A percentile compares a stretch with the other conserved stretches of the same genome.
phyloP scores from a whole-genome alignment of 2,888 invertebrate species.

The Xanthia icteritia region DNA sequence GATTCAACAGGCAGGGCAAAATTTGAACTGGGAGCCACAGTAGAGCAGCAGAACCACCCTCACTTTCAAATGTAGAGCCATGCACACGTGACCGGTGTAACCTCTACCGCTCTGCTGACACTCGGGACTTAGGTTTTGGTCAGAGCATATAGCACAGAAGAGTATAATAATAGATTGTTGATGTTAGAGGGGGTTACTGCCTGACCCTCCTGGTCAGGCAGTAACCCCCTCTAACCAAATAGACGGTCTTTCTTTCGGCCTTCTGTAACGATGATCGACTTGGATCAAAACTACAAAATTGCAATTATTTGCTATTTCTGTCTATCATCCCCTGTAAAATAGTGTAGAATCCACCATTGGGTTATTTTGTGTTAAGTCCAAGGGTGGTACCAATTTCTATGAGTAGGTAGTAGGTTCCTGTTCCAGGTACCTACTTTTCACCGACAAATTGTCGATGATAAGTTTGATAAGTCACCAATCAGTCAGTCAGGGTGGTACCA shows the following conservation, averaged over 20 bases:
- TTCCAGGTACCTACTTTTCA: not conserved
- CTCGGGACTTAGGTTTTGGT: not conserved
- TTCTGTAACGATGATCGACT: not conserved
- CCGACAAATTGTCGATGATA: not conserved
- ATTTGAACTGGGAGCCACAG: not conserved
- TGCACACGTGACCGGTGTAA: not conserved
- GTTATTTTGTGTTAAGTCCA: not conserved
- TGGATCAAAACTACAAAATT: not conserved
- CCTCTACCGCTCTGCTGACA: too few relatives aligned
- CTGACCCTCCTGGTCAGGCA: too few relatives aligned
- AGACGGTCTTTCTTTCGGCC: too few relatives aligned
- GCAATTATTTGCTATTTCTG: not conserved
- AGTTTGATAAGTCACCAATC: too few relatives aligned
- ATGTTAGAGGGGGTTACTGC: too few relatives aligned
- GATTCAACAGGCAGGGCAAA: not conserved
- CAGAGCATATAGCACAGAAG: too few relatives aligned
- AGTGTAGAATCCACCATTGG: not conserved
- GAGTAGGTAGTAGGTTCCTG: not conserved
- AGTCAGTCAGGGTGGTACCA: too few relatives aligned
- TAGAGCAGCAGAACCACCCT: not conserved
- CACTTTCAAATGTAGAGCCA: not conserved
- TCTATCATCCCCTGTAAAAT: not conserved
- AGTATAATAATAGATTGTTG: too few relatives aligned
- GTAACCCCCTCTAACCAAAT: not conserved
- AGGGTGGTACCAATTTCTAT: not conserved